Conservation (phyloP, 2,888 invertebrate species). For the Desoria tigrina region DNA sequence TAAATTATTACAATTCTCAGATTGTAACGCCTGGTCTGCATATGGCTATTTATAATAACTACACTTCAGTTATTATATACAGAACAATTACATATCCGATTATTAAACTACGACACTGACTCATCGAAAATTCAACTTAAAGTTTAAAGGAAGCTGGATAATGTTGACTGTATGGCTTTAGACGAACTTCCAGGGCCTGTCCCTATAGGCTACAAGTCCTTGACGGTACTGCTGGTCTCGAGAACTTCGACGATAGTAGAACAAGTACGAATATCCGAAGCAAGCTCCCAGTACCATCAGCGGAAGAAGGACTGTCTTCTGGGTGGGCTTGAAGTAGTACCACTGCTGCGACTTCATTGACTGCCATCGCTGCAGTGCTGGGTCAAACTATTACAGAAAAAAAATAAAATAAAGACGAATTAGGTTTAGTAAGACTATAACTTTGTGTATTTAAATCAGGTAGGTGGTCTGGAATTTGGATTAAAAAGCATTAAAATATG, state of each 20-base stretch:
- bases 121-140: not conserved
- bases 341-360: constrained; percentile 69
- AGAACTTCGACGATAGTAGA: constrained; percentile 62
- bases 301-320: constrained; percentile 62
- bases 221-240: constrained; percentile 66
- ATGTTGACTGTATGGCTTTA: constrained; percentile 57
- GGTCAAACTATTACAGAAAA: constrained; percentile 71
- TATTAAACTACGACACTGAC: too few relatives aligned
- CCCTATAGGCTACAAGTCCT: constrained; percentile 74
- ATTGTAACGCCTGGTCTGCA: too few relatives aligned
- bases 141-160: not conserved
- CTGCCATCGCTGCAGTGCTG: constrained; percentile 72
- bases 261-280: constrained; percentile 60
- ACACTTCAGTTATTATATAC: too few relatives aligned
- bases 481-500: too few relatives aligned
- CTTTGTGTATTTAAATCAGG: too few relatives aligned
- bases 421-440: too few relatives aligned
- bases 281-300: constrained; percentile 64
- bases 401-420: not conserved
- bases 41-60: too few relatives aligned
- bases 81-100: too few relatives aligned
- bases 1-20: too few relatives aligned
- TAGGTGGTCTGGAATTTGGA: too few relatives aligned
- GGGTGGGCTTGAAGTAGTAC: constrained; percentile 69
- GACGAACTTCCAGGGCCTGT: constrained; percentile 69